Evolutionary conservation across 2,797 vertebrate genomes (phyloP).

Genomic region (Chloroceryle inda): DNA sequence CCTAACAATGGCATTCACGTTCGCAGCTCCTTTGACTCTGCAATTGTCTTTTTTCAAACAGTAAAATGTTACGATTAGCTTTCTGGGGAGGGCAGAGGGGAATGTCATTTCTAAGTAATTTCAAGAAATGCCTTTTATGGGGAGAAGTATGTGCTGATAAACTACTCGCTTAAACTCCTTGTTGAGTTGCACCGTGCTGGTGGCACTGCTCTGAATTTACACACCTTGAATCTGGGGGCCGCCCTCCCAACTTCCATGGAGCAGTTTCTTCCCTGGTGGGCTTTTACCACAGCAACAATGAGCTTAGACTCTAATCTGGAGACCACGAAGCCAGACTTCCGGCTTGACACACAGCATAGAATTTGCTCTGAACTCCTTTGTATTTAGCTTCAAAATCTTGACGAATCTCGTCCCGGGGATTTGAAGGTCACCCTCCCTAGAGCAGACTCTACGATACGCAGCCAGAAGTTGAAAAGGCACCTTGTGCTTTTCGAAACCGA

Average conservation of each 20-base stretch:
- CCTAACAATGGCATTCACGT: constrained; percentile 74
- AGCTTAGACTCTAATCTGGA: background rate
- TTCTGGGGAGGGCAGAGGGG: background rate
- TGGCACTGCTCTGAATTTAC: background rate
- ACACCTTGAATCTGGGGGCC: background rate
- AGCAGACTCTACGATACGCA: background rate
- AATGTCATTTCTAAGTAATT: constrained; percentile 27
- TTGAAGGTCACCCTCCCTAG: constrained; percentile 37
- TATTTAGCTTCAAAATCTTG: background rate
- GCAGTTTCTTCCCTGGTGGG: background rate
- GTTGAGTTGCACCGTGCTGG: background rate
- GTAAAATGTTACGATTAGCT: constrained; percentile 36
- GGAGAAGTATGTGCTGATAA: background rate
- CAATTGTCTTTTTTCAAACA: constrained; percentile 24
- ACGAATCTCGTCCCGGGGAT: background rate
- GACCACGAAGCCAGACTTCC: background rate
- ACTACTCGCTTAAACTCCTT: background rate
- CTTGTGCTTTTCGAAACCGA: background rate
- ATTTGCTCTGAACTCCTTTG: background rate
- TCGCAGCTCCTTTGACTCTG: constrained; percentile 59
- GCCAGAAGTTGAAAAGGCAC: background rate
- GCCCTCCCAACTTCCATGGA: accelerated
- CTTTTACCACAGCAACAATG: background rate
- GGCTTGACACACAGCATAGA: background rate
- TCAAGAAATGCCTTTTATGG: background rate